Evolutionary conservation across 2,888 invertebrate genomes (phyloP), one percentile per base, ranked within the genome.

Genomic region (Stegophylla sp.): DNA sequence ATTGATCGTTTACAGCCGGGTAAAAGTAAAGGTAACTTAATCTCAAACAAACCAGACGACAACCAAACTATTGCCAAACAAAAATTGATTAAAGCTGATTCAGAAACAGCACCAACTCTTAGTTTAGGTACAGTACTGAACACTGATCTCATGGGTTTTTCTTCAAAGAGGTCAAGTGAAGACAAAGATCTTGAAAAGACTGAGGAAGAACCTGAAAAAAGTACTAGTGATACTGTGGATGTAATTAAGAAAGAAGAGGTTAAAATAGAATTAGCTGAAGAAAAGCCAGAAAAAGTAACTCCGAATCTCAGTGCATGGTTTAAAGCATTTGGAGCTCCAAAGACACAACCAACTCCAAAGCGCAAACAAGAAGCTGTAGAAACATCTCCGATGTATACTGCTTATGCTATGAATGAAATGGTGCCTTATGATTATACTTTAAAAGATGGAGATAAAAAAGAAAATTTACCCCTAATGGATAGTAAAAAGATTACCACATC

Each of bases 251-350:
- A 74, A 85, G 82, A 76, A 84, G 56, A 75, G 13, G 10, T 66
- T 4, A 83, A 82, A 64, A 48, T 48, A 59, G 83, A 83, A 23
- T 12, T 63, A 41, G 2, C 51, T 34, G 72, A 51, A 82, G 84
- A 83, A 59, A 84, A 84, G 61, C 83, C 83, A 71, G 82, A 82
- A 34, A 92, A 92, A 86, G 92, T 92, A 23, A 93, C 93, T 51
- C 95, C 95, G 0, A 94, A 95, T 87, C 88, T 94, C 81, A 95
- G 94, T 86, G 95, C 94, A 43, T 96, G 95, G 95, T 94, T 95
- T 83, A 95, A 94, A 87, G 95, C 95, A 0, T 95, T 96, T 86
- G 95, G 95, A 13, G 93, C 93, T 0, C 95, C 95, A 0, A 94
- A 94, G 87, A 89, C 88, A 82, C 88, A 90, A 82, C 86, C 88